Evolutionary conservation across 2,797 vertebrate species (phyloP).

Genomic region (Alca torda): DNA sequence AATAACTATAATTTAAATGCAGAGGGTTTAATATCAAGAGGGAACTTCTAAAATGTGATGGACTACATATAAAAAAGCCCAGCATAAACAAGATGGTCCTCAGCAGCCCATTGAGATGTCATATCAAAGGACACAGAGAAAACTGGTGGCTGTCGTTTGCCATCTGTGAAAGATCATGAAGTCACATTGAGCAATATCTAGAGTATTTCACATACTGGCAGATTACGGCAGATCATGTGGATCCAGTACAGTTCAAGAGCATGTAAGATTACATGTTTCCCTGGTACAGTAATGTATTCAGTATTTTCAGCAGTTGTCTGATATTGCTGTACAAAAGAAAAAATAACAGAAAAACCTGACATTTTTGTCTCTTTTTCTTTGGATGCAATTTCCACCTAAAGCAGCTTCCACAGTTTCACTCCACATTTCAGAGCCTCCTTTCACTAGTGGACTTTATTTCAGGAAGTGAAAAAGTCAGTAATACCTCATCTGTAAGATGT

Average conservation of each 20-base stretch:
- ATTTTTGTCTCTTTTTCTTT: background rate
- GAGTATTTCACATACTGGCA: background rate
- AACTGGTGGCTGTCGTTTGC: background rate
- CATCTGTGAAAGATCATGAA: background rate
- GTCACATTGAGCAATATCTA: background rate
- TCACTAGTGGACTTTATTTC: background rate
- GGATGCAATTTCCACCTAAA: background rate
- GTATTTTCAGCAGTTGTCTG: background rate
- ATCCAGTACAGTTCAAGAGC: background rate
- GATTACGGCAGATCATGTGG: background rate
- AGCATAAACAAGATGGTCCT: background rate
- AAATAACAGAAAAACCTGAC: background rate
- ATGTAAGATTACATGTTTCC: background rate
- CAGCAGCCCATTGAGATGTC: background rate
- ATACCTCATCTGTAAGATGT: background rate
- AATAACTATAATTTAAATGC: background rate
- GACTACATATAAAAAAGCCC: background rate
- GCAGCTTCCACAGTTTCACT: background rate
- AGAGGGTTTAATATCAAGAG: background rate
- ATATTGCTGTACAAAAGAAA: background rate
- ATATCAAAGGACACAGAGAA: background rate
- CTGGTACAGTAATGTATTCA: background rate
- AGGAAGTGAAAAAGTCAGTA: background rate
- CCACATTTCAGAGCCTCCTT: background rate
- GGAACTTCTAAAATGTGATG: background rate